Evolutionary conservation across 2,888 invertebrate species (phyloP).

Genomic region (Drosophila affinis): DNA sequence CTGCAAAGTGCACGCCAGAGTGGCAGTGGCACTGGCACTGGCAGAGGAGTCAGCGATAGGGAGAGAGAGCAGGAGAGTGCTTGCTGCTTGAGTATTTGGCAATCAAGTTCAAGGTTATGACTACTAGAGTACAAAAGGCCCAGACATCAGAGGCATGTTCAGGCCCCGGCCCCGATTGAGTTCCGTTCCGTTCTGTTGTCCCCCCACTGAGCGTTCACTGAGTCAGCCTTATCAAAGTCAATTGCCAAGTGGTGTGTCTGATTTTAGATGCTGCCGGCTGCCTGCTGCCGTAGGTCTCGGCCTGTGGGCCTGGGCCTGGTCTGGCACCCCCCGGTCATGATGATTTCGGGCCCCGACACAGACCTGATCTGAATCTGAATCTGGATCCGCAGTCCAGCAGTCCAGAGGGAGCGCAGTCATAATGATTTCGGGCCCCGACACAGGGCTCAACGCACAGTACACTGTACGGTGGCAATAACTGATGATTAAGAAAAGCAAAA

Average conservation of each 20-base stretch:
- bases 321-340: conserved; percentile 45
- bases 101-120: conserved; percentile 44
- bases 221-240: conserved; percentile 65
- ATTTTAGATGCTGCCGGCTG: conserved; percentile 30
- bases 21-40: no score
- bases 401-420: no score
- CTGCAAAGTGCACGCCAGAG: conserved; percentile 28
- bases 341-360: conserved; percentile 72
- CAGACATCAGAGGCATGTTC: conserved; percentile 68
- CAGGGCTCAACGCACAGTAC: not conserved
- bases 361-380: not conserved
- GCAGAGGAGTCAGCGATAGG: not conserved
- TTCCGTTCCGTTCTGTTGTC: not conserved
- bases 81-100: conserved; percentile 29
- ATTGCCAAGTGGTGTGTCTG: conserved; percentile 18
- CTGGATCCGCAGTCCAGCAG: no score
- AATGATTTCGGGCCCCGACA: not conserved
- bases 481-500: conserved; percentile 36
- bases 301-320: conserved; percentile 18
- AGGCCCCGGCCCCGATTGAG: conserved; percentile 60
- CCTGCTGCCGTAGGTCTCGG: not conserved
- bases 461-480: conserved; percentile 18
- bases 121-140: conserved; percentile 2
- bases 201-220: conserved; percentile 45
- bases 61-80: not conserved